Percentiles rank a stretch among this genome's conserved stretches.
These are phyloP conservation scores for Asarcornis scutulata DNA, from an alignment of 2,113 vertebrate species.

Conservation along the genomic window DNA sequence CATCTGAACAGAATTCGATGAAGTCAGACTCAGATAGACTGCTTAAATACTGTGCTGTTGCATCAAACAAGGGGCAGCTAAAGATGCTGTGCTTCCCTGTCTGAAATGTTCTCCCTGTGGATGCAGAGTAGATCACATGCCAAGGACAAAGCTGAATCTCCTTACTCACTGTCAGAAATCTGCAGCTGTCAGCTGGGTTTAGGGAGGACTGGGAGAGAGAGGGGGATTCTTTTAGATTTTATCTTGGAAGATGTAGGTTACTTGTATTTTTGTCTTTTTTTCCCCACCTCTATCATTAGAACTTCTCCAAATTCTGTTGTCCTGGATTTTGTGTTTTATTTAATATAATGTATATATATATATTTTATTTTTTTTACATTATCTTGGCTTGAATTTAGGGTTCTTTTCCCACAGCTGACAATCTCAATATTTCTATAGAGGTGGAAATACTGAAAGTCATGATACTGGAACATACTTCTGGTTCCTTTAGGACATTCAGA, in stretches of 20 bases:
- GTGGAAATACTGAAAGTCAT: background rate
- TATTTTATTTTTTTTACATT: background rate
- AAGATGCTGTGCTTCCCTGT: background rate
- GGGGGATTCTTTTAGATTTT: background rate
- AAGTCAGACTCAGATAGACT: background rate
- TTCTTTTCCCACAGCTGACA: background rate
- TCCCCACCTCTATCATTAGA: background rate
- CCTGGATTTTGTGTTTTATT: background rate
- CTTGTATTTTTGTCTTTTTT: background rate
- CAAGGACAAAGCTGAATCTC: background rate
- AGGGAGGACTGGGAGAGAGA: background rate
- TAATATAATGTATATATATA: background rate
- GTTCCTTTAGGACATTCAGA: background rate
- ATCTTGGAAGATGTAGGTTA: background rate
- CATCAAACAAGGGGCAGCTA: background rate
- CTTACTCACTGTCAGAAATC: background rate
- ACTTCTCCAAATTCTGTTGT: background rate
- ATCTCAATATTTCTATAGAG: background rate
- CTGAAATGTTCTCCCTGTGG: background rate
- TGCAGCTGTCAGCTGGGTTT: background rate
- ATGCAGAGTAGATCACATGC: background rate
- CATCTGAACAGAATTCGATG: background rate
- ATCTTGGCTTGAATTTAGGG: background rate
- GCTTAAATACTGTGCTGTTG: background rate
- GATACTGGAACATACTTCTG: background rate